A percentile compares a stretch with the other conserved stretches of the same genome.
phyloP scores from a whole-genome alignment of 1,140 invertebrate genomes.

The Zaprionus ghesquierei region DNA sequence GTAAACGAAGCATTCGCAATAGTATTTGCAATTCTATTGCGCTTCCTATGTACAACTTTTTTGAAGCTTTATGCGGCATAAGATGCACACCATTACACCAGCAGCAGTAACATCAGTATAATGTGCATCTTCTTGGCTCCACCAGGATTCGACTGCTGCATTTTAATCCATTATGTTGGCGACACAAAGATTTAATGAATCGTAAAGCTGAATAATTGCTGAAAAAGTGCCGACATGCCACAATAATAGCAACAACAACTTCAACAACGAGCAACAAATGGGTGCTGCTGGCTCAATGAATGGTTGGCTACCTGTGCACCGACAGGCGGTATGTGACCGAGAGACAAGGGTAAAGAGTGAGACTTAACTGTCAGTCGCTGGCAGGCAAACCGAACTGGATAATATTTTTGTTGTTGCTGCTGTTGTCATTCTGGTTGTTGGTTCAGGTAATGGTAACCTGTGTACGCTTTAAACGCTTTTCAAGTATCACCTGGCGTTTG shows the following conservation, averaged over 20 bases:
- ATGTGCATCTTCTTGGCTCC: not conserved
- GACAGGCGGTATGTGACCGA: constrained; percentile 21
- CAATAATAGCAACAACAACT: not conserved
- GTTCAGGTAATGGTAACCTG: constrained; percentile 47
- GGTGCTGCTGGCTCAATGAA: constrained; percentile 11
- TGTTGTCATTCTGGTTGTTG: not conserved
- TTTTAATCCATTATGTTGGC: constrained; percentile 72
- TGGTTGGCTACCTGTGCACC: not conserved
- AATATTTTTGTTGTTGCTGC: not conserved
- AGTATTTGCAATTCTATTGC: constrained; percentile 58
- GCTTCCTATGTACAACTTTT: not conserved
- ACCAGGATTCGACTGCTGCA: constrained; percentile 15
- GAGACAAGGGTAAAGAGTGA: not conserved
- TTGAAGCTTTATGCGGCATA: constrained; percentile 30
- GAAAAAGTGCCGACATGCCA: constrained; percentile 35
- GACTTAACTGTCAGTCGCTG: constrained; percentile 20
- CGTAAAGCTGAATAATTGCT: constrained; percentile 75
- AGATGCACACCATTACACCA: constrained; percentile 57
- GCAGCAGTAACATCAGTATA: not conserved
- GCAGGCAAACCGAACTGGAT: not conserved
- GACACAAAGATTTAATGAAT: constrained; percentile 75
- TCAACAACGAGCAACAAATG: constrained; percentile 22
- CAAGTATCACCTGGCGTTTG: constrained; percentile 59
- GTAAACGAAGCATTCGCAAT: constrained; percentile 36
- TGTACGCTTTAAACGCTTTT: not conserved